Conservation (phyloP, 2,797 vertebrate genomes). For the Borostomias antarcticus region DNA sequence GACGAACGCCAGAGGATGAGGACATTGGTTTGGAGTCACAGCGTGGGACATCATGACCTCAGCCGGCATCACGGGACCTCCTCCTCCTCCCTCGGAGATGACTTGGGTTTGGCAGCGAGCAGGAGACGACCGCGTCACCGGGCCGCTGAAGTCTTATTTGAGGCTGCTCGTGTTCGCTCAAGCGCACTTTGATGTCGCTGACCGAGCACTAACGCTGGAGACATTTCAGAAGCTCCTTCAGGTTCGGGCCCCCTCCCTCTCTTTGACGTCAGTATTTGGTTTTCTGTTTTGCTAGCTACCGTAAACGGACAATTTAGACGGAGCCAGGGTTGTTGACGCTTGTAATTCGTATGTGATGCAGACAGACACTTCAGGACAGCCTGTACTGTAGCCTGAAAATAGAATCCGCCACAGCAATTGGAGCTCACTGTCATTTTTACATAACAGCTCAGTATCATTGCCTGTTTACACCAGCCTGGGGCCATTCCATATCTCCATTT, state of each 20-base stretch:
- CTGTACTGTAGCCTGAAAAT: too few species aligned
- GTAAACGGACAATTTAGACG: conserved; percentile 40
- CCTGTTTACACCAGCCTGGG: too few species aligned
- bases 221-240: conserved; percentile 30
- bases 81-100: conserved; percentile 23
- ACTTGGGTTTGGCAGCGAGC: not conserved
- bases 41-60: conserved; percentile 37
- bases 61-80: conserved; percentile 34
- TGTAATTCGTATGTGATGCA: conserved; percentile 23
- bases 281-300: conserved; percentile 38
- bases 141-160: conserved; percentile 43
- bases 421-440: too few species aligned
- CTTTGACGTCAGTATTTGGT: conserved; percentile 48
- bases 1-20: conserved; percentile 46
- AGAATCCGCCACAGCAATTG: too few species aligned
- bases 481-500: not conserved
- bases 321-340: conserved; percentile 36
- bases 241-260: too few species aligned
- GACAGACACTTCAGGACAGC: conserved; percentile 27
- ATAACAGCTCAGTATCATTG: too few species aligned
- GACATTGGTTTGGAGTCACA: conserved; percentile 40
- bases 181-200: conserved; percentile 30
- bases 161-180: conserved; percentile 36
- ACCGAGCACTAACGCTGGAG: conserved; percentile 28
- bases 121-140: conserved; percentile 31